Conservation (phyloP, 37 sponge, comb jelly and placozoan genomes). For the Amphimedon queenslandica region DNA sequence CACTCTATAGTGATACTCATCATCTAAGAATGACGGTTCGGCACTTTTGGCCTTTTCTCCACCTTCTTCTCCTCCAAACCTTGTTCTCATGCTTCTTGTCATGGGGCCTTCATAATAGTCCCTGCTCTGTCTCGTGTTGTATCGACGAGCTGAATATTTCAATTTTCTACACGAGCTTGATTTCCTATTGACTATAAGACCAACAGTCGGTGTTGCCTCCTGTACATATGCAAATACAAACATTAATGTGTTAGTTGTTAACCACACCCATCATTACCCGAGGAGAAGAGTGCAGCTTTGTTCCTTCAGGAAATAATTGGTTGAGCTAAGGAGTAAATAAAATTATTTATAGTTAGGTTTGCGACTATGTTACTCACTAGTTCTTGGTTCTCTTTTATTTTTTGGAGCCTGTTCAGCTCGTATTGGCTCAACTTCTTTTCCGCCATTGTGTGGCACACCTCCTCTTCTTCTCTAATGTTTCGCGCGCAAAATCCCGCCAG, state of each 20-base stretch:
- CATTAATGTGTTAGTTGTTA: not conserved
- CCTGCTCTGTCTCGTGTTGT: too few relatives aligned
- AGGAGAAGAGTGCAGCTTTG: not conserved
- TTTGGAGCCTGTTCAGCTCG: slow-evolving; percentile 40
- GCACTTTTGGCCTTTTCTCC: too few relatives aligned
- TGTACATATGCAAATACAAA: not conserved
- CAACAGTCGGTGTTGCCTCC: slow-evolving; percentile 3
- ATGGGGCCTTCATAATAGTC: slow-evolving; percentile 6
- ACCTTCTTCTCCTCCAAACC: not conserved
- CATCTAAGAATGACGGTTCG: too few relatives aligned
- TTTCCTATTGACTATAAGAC: not conserved
- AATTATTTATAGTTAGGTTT: not conserved
- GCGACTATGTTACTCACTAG: slow-evolving; percentile 35
- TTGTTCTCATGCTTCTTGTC: not conserved
- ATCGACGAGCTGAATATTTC: not conserved
- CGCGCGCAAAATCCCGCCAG: too few relatives aligned
- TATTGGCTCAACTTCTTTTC: slow-evolving; percentile 52
- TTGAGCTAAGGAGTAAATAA: not conserved
- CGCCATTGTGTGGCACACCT: too few relatives aligned
- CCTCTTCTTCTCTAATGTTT: too few relatives aligned
- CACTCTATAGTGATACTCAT: slow-evolving; percentile 3
- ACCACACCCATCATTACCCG: not conserved
- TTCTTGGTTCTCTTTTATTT: slow-evolving; percentile 69
- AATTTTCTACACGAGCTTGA: not conserved
- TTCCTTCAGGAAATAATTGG: slow-evolving; percentile 44